phyloP scores from a whole-genome alignment of 2,113 vertebrate genomes.

The Oophaga pumilio region DNA sequence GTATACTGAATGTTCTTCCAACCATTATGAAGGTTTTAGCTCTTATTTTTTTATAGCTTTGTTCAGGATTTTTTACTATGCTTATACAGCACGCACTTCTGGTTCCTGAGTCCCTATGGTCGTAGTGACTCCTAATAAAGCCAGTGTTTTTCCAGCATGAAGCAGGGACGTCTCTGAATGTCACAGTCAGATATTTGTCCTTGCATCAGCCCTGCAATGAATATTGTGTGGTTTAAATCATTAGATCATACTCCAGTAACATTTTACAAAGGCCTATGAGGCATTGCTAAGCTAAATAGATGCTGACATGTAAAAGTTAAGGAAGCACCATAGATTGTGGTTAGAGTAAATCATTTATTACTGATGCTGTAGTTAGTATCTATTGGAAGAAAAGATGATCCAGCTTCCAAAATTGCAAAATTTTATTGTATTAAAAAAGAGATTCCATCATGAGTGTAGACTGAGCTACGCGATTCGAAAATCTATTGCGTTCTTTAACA shows the following conservation, averaged over 20 bases:
- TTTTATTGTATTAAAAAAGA: no score
- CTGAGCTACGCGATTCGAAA: no score
- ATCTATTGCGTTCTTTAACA: no score
- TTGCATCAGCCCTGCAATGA: slow-evolving; percentile 1
- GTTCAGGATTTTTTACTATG: neutral
- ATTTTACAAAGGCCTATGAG: slow-evolving; percentile 11
- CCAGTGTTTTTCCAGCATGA: slow-evolving; percentile 40
- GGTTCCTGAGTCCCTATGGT: neutral
- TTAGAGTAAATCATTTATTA: neutral
- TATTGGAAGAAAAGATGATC: neutral
- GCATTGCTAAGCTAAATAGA: neutral
- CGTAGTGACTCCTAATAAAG: neutral
- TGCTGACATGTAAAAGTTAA: neutral
- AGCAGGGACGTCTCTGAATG: slow-evolving; percentile 43
- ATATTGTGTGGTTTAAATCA: slow-evolving; percentile 1
- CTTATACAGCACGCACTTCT: neutral
- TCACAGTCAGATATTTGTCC: slow-evolving; percentile 27
- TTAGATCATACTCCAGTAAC: slow-evolving; percentile 25
- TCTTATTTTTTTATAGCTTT: neutral
- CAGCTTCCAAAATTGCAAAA: no score
- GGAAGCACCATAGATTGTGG: neutral
- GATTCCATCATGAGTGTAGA: no score
- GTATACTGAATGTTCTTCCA: neutral
- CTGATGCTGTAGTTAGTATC: neutral
- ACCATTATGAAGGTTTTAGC: neutral